These are phyloP conservation scores for Hydrolagus affinis DNA, from an alignment of 2,113 vertebrate genomes.

Conservation along the genomic window DNA sequence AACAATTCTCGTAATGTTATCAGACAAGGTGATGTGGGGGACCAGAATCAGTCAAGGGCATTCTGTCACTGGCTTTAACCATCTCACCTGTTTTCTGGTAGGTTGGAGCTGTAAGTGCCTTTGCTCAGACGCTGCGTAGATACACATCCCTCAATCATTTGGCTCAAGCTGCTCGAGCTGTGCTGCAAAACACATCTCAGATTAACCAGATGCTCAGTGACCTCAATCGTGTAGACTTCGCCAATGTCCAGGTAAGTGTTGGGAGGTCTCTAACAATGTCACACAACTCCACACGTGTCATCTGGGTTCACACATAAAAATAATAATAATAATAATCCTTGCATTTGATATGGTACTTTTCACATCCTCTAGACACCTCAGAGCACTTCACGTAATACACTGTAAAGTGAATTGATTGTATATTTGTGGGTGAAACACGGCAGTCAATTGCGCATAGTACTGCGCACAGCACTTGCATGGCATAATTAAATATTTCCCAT, in stretches of 20 bases:
- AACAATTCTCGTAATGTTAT: background rate
- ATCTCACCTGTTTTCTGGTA: conserved; percentile 39
- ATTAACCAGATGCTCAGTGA: conserved; percentile 99
- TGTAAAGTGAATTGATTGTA: too few relatives aligned
- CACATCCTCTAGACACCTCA: too few relatives aligned
- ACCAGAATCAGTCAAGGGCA: background rate
- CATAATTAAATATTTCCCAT: too few relatives aligned
- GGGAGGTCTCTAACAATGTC: background rate
- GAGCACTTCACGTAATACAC: too few relatives aligned
- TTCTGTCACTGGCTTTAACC: background rate
- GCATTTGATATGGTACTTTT: too few relatives aligned
- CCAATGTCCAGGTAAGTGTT: conserved; percentile 81
- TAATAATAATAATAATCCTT: too few relatives aligned
- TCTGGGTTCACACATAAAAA: too few relatives aligned
- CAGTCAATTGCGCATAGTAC: too few relatives aligned
- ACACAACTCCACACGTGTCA: too few relatives aligned
- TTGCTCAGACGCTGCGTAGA: conserved; percentile 83
- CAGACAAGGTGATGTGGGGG: background rate
- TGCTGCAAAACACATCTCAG: conserved; percentile 96
- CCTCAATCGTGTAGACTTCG: conserved; percentile 95
- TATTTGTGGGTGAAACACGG: too few relatives aligned
- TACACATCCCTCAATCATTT: conserved; percentile 97
- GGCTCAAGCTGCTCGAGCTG: conserved; percentile 85
- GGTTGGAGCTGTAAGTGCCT: conserved; percentile 89
- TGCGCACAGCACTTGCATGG: too few relatives aligned